These are phyloP conservation scores for Microtus richardsoni DNA, from an alignment of 2,113 vertebrate genomes.

Conservation along the genomic window DNA sequence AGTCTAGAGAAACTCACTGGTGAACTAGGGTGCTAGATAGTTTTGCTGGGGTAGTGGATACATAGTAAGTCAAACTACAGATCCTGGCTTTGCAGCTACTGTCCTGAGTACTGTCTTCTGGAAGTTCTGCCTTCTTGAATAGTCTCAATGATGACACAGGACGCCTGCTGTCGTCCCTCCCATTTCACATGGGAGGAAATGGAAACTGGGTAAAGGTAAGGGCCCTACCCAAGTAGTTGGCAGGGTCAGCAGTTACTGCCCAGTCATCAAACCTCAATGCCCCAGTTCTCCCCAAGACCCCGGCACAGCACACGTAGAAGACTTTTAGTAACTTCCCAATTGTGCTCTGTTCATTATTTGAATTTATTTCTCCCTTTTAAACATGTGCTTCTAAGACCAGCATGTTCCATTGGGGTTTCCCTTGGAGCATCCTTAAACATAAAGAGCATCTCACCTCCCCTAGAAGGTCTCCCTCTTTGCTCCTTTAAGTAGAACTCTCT, in stretches of 20 bases:
- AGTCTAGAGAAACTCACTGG: constrained; percentile 28
- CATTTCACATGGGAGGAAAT: background rate
- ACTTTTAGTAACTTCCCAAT: background rate
- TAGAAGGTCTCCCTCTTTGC: background rate
- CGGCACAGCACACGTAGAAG: background rate
- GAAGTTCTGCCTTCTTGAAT: background rate
- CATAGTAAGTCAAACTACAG: background rate
- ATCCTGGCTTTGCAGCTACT: background rate
- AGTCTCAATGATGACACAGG: background rate
- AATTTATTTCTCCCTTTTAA: constrained; percentile 24
- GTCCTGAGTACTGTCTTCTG: background rate
- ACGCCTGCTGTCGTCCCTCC: background rate
- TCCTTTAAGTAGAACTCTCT: background rate
- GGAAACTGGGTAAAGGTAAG: constrained; percentile 3
- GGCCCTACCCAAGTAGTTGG: background rate
- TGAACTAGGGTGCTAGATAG: background rate
- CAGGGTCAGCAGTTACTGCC: background rate
- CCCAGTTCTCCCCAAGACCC: background rate
- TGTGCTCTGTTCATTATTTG: background rate
- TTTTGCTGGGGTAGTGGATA: constrained; percentile 10
- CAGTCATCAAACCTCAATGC: background rate
- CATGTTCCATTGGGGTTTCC: background rate
- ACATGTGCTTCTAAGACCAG: constrained; percentile 18
- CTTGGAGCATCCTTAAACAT: background rate
- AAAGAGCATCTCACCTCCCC: background rate